A percentile compares a stretch with the other conserved stretches of the same genome.
These are phyloP conservation scores for Luperina nickerlii DNA, from an alignment of 2,888 invertebrate species.

Conservation along the genomic window DNA sequence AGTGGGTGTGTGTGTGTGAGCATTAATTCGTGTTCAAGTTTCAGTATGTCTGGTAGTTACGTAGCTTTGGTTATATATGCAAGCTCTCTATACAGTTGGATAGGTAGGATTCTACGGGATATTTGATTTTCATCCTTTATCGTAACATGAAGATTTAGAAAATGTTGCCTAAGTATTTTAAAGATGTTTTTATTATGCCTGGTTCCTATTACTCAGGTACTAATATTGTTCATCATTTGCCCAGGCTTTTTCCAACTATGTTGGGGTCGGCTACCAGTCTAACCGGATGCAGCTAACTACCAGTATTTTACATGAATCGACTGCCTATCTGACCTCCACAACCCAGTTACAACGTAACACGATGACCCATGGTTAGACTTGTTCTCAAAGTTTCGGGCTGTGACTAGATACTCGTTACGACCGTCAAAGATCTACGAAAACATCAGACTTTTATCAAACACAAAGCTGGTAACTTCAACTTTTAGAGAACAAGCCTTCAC, in stretches of 20 bases:
- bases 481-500: neutral
- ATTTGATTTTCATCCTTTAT: conserved; percentile 5
- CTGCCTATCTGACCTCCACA: neutral
- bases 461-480: no score
- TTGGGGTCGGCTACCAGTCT: neutral
- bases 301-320: neutral
- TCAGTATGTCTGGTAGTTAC: conserved; percentile 44
- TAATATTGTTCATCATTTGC: neutral
- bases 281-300: neutral
- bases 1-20: conserved; percentile 47
- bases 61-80: conserved; percentile 51
- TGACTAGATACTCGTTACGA: neutral
- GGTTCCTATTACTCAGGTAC: neutral
- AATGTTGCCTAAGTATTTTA: neutral
- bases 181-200: neutral
- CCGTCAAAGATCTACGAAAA: neutral
- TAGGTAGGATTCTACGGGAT: conserved; percentile 6
- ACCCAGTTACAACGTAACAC: neutral
- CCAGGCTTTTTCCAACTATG: neutral
- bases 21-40: conserved; percentile 65
- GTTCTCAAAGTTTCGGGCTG: neutral
- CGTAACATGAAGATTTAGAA: neutral
- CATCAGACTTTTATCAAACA: neutral
- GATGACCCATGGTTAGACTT: neutral
- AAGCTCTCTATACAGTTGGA: conserved; percentile 17